Percentiles rank a stretch among this genome's conserved stretches.
Evolutionary conservation across 2,797 vertebrate species (phyloP).

Genomic region (Delichon dasypus): DNA sequence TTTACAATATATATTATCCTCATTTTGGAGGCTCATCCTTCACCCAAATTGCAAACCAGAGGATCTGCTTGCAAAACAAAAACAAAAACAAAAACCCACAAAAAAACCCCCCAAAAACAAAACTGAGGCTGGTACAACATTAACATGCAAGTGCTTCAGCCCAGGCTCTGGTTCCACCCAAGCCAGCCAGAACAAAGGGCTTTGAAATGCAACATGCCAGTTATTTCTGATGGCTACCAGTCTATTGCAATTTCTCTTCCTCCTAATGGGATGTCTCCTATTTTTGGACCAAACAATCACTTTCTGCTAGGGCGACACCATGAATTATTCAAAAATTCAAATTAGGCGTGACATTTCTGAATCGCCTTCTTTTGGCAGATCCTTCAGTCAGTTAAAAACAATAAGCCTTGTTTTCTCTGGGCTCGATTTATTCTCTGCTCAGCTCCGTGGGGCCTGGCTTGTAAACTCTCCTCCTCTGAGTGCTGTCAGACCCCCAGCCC

Average conservation of each 20-base stretch:
- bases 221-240: conserved; percentile 45
- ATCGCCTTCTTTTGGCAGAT: neutral
- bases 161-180: neutral
- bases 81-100: no score
- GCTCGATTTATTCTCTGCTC: neutral
- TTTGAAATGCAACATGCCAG: conserved; percentile 7
- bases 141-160: conserved; percentile 15
- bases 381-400: conserved; percentile 31
- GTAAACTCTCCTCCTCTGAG: conserved; percentile 14
- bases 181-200: conserved; percentile 32
- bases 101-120: no score
- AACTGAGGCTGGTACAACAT: neutral
- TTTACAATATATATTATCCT: neutral
- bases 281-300: conserved; percentile 60
- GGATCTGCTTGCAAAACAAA: neutral
- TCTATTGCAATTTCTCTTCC: conserved; percentile 31
- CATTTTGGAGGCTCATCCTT: neutral
- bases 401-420: neutral
- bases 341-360: conserved; percentile 53
- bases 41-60: neutral
- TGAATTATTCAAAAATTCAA: conserved; percentile 65
- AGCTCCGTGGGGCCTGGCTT: neutral
- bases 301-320: neutral
- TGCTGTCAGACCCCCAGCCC: neutral
- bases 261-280: conserved; percentile 45